Evolutionary conservation across 2,113 vertebrate species (phyloP), one percentile per base, ranked within the genome.

Genomic region (Mormyrus iriodes): DNA sequence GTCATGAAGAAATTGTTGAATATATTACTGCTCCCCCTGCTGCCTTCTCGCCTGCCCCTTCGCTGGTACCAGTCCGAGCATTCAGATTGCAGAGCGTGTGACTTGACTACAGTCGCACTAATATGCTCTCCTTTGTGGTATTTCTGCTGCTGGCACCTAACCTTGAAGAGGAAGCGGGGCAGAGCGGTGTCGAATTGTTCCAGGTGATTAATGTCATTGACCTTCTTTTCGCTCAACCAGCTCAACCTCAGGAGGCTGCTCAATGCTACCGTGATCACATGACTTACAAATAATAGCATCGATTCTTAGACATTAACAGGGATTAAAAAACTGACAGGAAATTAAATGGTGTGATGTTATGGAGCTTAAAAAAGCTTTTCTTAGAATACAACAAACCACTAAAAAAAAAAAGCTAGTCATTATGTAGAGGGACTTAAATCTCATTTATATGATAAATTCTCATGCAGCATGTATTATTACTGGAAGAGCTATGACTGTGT

Each of bases 1-100:
- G n/a, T 69, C 46, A 89, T n/a, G 44, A 52, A 46, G 46, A 9
- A 48, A 51, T 46, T 86, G 89, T 84, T 89, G 89, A 19, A 86
- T 39, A 85, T 85, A 24, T 49, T 48, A 39, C 55, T 44, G 2
- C 39, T 84, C 35, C 73, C 76, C 13, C 48, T 19, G 48, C 44
- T 13, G 19, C 48, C 83, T 3, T 48, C 3, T 1, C 73, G 42
- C 52, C 48, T 10, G 5, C 44, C 48, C 6, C 48, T 12, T 27
- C 44, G 51, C 44, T n/a, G 44, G 48, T 51, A 79, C 35, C 73
- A 79, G 35, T 42, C 31, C 2, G 13, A 42, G 35, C 73, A 6
- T 79, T 51, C 46, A 27, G 44, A 42, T 85, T 24, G 44, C 83
- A 85, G 83, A 85, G 9, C 19, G 19, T 48, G 83, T 85, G 83